Conservation (phyloP, 1,140 invertebrate species). For the Tribolium madens region DNA sequence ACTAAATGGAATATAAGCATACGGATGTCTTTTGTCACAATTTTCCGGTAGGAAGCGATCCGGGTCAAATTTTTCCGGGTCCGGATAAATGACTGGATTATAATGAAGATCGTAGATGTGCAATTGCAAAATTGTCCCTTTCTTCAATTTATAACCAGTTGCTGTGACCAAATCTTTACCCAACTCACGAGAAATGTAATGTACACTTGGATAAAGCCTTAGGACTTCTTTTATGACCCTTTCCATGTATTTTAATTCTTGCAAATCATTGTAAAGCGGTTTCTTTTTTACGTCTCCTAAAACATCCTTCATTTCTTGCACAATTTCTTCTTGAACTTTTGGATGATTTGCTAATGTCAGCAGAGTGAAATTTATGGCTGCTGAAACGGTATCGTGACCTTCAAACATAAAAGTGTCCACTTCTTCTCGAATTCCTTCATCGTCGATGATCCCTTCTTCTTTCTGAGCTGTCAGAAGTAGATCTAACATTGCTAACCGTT, state of each 20-base stretch:
- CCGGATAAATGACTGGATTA: constrained; percentile 66
- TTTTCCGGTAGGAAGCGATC: constrained; percentile 75
- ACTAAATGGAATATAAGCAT: constrained; percentile 75
- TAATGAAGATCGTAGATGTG: constrained; percentile 46
- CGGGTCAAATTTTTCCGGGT: constrained; percentile 76
- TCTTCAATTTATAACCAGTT: constrained; percentile 2
- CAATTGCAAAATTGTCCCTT: background rate
- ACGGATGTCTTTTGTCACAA: constrained; percentile 65
- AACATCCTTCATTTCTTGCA: constrained; percentile 75
- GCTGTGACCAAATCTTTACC: constrained; percentile 67
- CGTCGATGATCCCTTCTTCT: constrained; percentile 69
- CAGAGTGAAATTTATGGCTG: background rate
- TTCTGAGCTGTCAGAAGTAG: constrained; percentile 74
- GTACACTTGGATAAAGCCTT: constrained; percentile 77
- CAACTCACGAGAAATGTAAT: constrained; percentile 71
- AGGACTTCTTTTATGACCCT: constrained; percentile 74
- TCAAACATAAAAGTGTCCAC: constrained; percentile 91
- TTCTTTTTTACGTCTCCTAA: constrained; percentile 67
- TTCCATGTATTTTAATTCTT: constrained; percentile 75
- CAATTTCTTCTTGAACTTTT: constrained; percentile 77
- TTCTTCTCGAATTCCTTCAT: constrained; percentile 83
- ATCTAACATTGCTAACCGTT: constrained; percentile 80
- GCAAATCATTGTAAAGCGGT: constrained; percentile 70
- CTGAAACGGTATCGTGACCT: constrained; percentile 64
- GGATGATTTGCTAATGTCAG: constrained; percentile 70